A percentile compares a stretch with the other conserved stretches of the same genome.
Evolutionary conservation across 1,140 invertebrate genomes (phyloP).

Genomic region (Drosophila grimshawi): DNA sequence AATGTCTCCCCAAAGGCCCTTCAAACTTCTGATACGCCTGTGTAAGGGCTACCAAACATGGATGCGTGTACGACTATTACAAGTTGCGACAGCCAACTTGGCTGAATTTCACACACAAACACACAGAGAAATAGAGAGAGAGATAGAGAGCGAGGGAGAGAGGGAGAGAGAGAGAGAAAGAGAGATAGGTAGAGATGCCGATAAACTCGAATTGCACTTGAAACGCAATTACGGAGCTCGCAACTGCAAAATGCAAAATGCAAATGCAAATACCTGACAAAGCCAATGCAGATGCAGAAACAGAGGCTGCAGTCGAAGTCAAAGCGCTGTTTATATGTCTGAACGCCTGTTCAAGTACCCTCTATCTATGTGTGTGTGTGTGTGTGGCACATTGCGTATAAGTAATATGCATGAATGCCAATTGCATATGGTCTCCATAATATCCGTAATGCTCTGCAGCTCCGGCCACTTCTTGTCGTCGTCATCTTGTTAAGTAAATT

Average conservation of each 20-base stretch:
- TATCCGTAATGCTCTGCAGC: constrained; percentile 34
- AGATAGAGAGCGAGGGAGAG: not conserved
- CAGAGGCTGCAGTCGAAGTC: constrained; percentile 19
- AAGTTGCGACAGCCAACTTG: constrained; percentile 49
- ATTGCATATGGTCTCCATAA: constrained; percentile 50
- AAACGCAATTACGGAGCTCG: constrained; percentile 79
- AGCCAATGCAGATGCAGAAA: constrained; percentile 35
- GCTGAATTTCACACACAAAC: constrained; percentile 41
- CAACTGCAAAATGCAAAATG: constrained; percentile 64
- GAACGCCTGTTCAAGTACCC: constrained; percentile 56
- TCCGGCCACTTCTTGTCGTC: constrained; percentile 38
- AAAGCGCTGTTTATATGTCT: constrained; percentile 44
- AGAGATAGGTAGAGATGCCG: constrained; percentile 38
- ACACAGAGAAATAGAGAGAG: not conserved
- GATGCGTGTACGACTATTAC: constrained; percentile 37
- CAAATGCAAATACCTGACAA: constrained; percentile 60
- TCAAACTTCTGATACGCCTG: not conserved
- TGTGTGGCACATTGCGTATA: constrained; percentile 57
- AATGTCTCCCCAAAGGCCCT: not conserved
- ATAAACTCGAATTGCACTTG: constrained; percentile 74
- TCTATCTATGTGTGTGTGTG: constrained; percentile 9
- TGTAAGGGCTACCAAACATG: constrained; percentile 20
- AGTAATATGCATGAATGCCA: constrained; percentile 65
- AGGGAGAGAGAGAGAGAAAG: constrained; percentile 8
- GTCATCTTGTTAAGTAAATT: constrained; percentile 51